Conservation (phyloP, 2,888 invertebrate genomes). For the Oscheius sp. region DNA sequence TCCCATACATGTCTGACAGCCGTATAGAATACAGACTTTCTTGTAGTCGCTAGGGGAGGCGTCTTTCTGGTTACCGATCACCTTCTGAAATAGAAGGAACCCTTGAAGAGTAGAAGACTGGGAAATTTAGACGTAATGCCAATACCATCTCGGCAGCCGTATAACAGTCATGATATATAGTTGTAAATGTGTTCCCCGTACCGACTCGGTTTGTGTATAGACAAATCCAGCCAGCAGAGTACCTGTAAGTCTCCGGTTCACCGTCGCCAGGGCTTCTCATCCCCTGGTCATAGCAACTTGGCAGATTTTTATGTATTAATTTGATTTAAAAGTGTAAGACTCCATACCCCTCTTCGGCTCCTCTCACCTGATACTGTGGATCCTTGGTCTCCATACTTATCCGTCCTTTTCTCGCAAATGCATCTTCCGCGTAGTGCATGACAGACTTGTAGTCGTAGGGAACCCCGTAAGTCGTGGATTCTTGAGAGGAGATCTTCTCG, state of each 20-base stretch:
- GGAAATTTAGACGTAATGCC: no score
- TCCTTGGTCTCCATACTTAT: constrained; percentile 67
- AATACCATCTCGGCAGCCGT: no score
- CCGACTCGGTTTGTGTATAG: no score
- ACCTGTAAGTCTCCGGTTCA: no score
- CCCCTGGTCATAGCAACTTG: no score
- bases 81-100: constrained; percentile 47
- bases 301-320: no score
- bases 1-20: constrained; percentile 54
- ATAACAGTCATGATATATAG: no score
- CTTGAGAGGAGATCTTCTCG: constrained; percentile 56
- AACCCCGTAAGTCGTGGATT: constrained; percentile 64
- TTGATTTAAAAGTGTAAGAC: no score
- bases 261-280: no score
- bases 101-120: background rate
- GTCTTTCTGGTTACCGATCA: constrained; percentile 63
- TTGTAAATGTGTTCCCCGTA: no score
- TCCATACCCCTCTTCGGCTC: no score
- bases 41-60: constrained; percentile 64
- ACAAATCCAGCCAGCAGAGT: no score
- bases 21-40: constrained; percentile 66
- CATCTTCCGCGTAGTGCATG: constrained; percentile 65
- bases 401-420: constrained; percentile 59
- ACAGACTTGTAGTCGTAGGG: constrained; percentile 63
- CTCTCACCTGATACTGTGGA: constrained; percentile 51